phyloP scores from a whole-genome alignment of 1,140 invertebrate genomes.

The Latrodectus geometricus region DNA sequence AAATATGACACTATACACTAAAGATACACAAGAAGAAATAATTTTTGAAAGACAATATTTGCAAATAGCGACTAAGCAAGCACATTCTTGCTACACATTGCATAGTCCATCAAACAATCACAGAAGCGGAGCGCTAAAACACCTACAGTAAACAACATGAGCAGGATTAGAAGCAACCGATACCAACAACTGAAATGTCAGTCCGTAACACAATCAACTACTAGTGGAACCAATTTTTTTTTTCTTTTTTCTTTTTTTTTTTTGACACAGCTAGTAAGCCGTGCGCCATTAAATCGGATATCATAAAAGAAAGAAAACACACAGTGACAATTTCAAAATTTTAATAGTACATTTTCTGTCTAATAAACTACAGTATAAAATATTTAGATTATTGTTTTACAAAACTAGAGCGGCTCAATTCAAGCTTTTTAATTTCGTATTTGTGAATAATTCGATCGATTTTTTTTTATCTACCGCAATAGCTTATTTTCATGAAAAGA shows the following conservation, averaged over 20 bases:
- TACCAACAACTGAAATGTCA: conserved; percentile 52
- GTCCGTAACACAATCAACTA: conserved; percentile 32
- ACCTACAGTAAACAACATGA: conserved; percentile 47
- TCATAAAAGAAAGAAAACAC: conserved; percentile 53
- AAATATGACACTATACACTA: conserved; percentile 60
- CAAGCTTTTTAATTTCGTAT: conserved; percentile 25
- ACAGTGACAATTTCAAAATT: conserved; percentile 24
- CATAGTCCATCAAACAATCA: conserved; percentile 59
- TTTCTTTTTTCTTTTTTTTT: neutral
- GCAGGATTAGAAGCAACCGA: conserved; percentile 57
- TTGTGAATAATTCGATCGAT: conserved; percentile 48
- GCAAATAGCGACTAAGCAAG: conserved; percentile 59
- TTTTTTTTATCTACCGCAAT: conserved; percentile 34
- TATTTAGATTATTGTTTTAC: conserved; percentile 55
- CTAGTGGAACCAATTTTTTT: conserved; percentile 14
- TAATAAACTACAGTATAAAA: conserved; percentile 58
- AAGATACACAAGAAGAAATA: conserved; percentile 61
- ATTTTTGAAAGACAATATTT: conserved; percentile 60
- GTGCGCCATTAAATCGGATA: conserved; percentile 21
- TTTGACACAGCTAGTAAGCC: conserved; percentile 25
- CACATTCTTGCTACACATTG: conserved; percentile 60
- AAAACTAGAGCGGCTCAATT: conserved; percentile 57
- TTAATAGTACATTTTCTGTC: conserved; percentile 50
- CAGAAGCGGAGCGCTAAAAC: conserved; percentile 60
- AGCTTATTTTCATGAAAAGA: conserved; percentile 21